Evolutionary conservation across 2,888 invertebrate species (phyloP).

Genomic region (Polydrusus tereticollis): DNA sequence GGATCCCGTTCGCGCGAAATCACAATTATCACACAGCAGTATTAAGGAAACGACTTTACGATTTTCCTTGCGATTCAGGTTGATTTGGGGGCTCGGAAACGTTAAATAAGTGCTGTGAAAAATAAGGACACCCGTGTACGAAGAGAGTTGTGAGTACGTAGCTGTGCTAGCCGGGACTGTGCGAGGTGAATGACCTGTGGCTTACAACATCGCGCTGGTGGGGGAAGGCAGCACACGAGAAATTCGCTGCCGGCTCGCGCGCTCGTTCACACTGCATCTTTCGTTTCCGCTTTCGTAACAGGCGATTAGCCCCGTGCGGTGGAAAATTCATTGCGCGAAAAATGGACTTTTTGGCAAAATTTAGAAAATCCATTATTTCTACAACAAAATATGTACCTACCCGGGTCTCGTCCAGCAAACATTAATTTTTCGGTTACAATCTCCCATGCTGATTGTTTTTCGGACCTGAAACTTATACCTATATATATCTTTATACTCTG

Average conservation of each 20-base stretch:
- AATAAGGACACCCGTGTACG: constrained; percentile 62
- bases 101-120: constrained; percentile 63
- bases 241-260: constrained; percentile 64
- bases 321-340: constrained; percentile 18
- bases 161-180: constrained; percentile 66
- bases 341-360: neutral
- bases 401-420: neutral
- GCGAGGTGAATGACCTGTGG: constrained; percentile 68
- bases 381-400: too few species aligned
- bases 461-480: too few species aligned
- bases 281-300: constrained; percentile 65
- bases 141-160: constrained; percentile 62
- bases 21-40: neutral
- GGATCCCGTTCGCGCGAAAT: neutral
- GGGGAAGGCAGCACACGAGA: constrained; percentile 58
- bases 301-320: constrained; percentile 21
- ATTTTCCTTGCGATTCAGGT: constrained; percentile 13
- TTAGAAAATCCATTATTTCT: neutral
- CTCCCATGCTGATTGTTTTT: too few species aligned
- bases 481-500: too few species aligned
- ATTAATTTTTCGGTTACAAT: neutral
- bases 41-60: constrained; percentile 7
- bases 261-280: constrained; percentile 61
- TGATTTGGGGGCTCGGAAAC: constrained; percentile 25
- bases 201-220: constrained; percentile 59